Conservation (phyloP, 2,888 invertebrate species). For the Pasiphila rectangulata region DNA sequence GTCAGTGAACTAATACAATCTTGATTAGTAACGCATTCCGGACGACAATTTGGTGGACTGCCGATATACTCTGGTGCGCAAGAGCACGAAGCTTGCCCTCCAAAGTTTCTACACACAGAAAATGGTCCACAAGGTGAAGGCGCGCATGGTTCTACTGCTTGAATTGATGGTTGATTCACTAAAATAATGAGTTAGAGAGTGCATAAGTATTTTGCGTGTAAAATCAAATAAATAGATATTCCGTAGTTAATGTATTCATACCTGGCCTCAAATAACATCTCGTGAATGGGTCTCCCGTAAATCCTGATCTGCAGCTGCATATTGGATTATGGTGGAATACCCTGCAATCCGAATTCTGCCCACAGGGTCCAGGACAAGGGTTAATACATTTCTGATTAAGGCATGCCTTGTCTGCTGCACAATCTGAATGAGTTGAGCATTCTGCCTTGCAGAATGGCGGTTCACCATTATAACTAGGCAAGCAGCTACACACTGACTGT, state of each 20-base stretch:
- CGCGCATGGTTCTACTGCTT: conserved; percentile 80
- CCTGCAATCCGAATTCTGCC: conserved; percentile 85
- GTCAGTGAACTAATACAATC: conserved; percentile 85
- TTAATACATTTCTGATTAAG: conserved; percentile 85
- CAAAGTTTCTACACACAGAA: conserved; percentile 79
- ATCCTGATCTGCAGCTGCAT: conserved; percentile 83
- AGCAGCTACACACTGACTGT: conserved; percentile 86
- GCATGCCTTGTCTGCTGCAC: conserved; percentile 82
- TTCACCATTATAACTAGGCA: conserved; percentile 84
- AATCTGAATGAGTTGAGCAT: conserved; percentile 85
- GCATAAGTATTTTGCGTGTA: no score
- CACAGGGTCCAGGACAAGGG: conserved; percentile 87
- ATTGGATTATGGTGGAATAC: conserved; percentile 87
- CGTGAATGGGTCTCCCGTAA: conserved; percentile 84
- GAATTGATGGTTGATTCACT: conserved; percentile 65
- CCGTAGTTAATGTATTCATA: no score
- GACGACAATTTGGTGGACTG: conserved; percentile 84
- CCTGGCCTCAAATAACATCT: conserved; percentile 82
- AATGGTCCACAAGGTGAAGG: conserved; percentile 86
- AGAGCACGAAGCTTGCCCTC: conserved; percentile 82
- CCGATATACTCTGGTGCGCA: conserved; percentile 82
- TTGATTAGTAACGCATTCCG: conserved; percentile 84
- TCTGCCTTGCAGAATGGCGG: conserved; percentile 86
- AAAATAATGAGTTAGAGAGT: conserved; percentile 31
- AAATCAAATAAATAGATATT: no score